Percentiles rank a stretch among this genome's conserved stretches.
phyloP scores from a whole-genome alignment of 53 echinoderm and acorn worm genomes.

The Paracentrotus lividus region DNA sequence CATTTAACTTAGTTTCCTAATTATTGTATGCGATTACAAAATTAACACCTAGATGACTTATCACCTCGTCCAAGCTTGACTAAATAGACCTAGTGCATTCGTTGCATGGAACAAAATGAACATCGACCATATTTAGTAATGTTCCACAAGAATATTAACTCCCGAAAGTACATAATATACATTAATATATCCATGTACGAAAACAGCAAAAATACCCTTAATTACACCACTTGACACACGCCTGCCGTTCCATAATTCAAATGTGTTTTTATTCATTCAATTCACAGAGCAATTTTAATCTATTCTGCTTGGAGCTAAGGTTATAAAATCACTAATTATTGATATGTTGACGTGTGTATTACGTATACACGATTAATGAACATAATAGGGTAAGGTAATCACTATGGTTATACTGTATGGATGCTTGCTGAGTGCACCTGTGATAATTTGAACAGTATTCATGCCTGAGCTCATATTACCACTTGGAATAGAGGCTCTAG shows the following conservation, averaged over 20 bases:
- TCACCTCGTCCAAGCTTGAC: no score
- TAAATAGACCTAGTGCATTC: no score
- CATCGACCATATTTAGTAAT: no score
- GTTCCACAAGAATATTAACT: no score
- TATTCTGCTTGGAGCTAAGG: background rate
- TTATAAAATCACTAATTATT: background rate
- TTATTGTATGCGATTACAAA: no score
- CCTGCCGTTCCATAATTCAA: background rate
- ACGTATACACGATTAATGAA: background rate
- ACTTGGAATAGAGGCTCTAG: background rate
- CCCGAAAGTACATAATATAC: no score
- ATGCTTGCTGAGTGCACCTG: background rate
- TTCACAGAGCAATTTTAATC: background rate
- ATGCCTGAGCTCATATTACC: background rate
- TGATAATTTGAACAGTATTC: slow-evolving; percentile 29
- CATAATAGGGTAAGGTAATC: background rate
- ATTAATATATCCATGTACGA: no score
- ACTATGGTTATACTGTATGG: background rate
- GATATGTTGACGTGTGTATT: background rate
- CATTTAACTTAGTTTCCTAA: no score
- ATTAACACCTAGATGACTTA: no score
- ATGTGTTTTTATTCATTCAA: background rate
- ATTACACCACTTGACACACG: background rate
- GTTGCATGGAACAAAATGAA: no score
- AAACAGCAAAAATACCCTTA: no score